phyloP scores from a whole-genome alignment of 2,888 invertebrate species.

The Meloe dianella region DNA sequence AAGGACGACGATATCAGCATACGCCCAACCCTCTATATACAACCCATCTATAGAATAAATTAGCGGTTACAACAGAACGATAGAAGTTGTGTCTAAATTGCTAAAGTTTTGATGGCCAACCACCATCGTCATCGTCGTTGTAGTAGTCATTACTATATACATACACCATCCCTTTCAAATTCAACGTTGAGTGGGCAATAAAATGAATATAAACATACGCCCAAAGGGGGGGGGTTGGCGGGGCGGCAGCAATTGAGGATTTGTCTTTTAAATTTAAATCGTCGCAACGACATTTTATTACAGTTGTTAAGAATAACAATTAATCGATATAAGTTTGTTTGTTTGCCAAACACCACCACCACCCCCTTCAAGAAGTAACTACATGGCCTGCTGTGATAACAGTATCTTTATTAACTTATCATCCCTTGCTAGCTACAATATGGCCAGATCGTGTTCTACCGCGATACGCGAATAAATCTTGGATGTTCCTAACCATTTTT shows the following conservation, averaged over 20 bases:
- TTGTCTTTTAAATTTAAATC: too few relatives aligned
- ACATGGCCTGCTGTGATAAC: conserved; percentile 18
- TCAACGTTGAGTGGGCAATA: conserved; percentile 11
- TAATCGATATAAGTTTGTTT: not conserved
- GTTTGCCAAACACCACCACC: not conserved
- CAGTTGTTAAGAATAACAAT: too few relatives aligned
- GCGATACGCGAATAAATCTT: conserved; percentile 9
- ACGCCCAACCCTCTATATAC: not conserved
- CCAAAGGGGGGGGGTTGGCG: too few relatives aligned
- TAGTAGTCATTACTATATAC: not conserved
- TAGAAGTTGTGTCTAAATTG: conserved; percentile 36
- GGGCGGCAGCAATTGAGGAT: too few relatives aligned
- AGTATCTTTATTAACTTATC: conserved; percentile 19
- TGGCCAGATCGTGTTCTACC: conserved; percentile 10
- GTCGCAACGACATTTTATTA: too few relatives aligned
- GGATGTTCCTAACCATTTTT: not conserved
- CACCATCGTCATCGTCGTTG: not conserved
- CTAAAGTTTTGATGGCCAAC: conserved; percentile 36
- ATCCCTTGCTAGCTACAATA: conserved; percentile 7
- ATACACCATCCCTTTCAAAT: not conserved
- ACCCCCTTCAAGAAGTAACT: not conserved
- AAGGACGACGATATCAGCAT: not conserved
- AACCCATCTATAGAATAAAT: conserved; percentile 35
- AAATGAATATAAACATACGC: conserved; percentile 17
- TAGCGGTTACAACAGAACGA: conserved; percentile 36